These are phyloP conservation scores for Balearica regulorum DNA, from an alignment of 2,797 vertebrate species.

Conservation along the genomic window DNA sequence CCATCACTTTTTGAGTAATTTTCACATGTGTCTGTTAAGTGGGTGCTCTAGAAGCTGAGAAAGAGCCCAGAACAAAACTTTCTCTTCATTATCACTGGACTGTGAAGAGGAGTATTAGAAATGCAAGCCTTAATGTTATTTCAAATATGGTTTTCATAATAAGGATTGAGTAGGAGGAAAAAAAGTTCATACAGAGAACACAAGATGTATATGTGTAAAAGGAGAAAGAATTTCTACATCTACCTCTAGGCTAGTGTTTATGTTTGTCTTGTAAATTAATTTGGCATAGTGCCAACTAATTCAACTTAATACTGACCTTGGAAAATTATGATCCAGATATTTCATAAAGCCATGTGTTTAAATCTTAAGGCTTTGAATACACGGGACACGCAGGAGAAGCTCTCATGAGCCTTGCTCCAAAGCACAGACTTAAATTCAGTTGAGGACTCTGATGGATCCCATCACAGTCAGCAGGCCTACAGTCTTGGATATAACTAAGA, in stretches of 20 bases:
- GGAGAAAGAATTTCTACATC: background rate
- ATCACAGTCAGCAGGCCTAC: background rate
- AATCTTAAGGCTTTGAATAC: background rate
- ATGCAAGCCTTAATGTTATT: background rate
- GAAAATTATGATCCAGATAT: background rate
- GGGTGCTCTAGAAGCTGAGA: conserved; percentile 5
- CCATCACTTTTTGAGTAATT: conserved; percentile 26
- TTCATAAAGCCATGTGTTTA: background rate
- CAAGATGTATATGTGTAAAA: background rate
- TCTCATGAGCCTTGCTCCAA: background rate
- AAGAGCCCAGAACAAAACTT: conserved; percentile 7
- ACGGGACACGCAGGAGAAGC: background rate
- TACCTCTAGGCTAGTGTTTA: background rate
- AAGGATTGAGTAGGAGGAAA: background rate
- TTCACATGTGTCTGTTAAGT: background rate
- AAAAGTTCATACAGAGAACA: background rate
- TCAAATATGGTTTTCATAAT: conserved; percentile 4
- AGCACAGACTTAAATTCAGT: background rate
- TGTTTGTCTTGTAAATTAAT: background rate
- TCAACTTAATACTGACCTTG: background rate
- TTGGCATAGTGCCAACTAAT: background rate
- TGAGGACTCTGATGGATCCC: background rate
- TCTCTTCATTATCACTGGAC: background rate
- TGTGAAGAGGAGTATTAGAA: background rate
- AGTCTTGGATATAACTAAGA: background rate